These are phyloP conservation scores for Melanotaenia pygmaea DNA, from an alignment of 2,797 vertebrate genomes.

Conservation along the genomic window DNA sequence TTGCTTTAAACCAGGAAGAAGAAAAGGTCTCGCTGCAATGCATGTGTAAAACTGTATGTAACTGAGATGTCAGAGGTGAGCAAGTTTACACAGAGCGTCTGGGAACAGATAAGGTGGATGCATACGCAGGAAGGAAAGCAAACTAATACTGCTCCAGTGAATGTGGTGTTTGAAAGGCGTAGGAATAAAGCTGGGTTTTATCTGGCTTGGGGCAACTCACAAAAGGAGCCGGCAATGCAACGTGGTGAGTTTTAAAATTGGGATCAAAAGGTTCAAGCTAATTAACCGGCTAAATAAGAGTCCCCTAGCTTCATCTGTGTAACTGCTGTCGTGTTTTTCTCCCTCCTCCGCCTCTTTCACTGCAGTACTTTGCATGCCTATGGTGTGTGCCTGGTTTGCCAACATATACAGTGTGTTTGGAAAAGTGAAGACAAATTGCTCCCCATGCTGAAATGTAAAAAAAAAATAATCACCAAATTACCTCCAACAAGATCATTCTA, in stretches of 20 bases:
- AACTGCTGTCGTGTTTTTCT: constrained; percentile 42
- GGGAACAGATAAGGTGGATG: constrained; percentile 67
- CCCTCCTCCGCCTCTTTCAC: constrained; percentile 37
- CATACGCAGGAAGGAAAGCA: constrained; percentile 31
- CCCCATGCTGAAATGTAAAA: constrained; percentile 58
- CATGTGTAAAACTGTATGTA: constrained; percentile 47
- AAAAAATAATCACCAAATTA: constrained; percentile 65
- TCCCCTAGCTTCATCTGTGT: constrained; percentile 70
- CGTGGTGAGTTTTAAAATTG: constrained; percentile 83
- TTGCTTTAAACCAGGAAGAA: constrained; percentile 59
- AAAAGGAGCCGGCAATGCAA: constrained; percentile 74
- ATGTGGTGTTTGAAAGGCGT: constrained; percentile 74
- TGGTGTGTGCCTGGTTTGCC: constrained; percentile 31
- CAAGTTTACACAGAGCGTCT: constrained; percentile 69
- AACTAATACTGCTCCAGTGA: constrained; percentile 53
- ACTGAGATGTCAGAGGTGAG: constrained; percentile 63
- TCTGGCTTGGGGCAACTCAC: constrained; percentile 77
- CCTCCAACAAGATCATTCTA: constrained; percentile 67
- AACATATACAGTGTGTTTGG: constrained; percentile 44
- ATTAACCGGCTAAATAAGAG: constrained; percentile 86
- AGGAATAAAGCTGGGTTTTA: constrained; percentile 75
- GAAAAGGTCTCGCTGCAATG: constrained; percentile 67
- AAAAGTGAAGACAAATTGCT: constrained; percentile 65
- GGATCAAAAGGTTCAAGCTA: constrained; percentile 87
- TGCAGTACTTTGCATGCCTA: constrained; percentile 40